phyloP scores from a whole-genome alignment of 2,797 vertebrate genomes.

The Cyclopterus lumpus region DNA sequence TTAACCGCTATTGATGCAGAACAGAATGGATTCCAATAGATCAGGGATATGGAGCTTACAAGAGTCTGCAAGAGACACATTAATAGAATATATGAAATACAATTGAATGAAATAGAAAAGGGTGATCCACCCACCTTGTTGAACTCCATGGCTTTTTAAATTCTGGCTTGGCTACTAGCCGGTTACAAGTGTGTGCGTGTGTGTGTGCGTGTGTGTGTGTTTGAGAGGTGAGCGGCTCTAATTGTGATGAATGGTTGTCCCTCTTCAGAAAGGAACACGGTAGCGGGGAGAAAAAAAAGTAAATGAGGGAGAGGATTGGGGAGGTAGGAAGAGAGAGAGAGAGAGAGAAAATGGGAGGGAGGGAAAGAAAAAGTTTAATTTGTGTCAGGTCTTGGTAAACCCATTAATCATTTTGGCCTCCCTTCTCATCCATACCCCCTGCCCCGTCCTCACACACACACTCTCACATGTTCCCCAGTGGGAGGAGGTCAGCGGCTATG shows the following conservation, averaged over 20 bases:
- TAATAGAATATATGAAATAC: conserved; percentile 2
- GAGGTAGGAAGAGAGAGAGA: conserved; percentile 16
- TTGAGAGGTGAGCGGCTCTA: conserved; percentile 65
- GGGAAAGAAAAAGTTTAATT: conserved; percentile 71
- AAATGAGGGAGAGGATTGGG: conserved; percentile 24
- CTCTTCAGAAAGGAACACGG: conserved; percentile 59
- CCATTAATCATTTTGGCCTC: conserved; percentile 71
- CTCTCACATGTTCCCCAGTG: conserved; percentile 81
- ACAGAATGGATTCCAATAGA: conserved; percentile 52
- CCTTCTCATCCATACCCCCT: conserved; percentile 23
- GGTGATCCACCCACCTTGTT: conserved; percentile 10
- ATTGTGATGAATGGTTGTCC: conserved; percentile 77
- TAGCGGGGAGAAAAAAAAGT: conserved; percentile 36
- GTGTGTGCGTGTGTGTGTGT: not conserved
- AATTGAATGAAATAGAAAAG: not conserved
- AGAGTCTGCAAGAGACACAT: not conserved
- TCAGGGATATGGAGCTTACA: conserved; percentile 12
- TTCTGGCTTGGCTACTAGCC: conserved; percentile 22
- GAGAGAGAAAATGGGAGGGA: conserved; percentile 49
- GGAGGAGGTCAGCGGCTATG: conserved; percentile 99
- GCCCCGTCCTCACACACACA: conserved; percentile 5
- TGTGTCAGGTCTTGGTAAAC: conserved; percentile 73
- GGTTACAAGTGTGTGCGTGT: conserved; percentile 22
- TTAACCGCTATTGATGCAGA: conserved; percentile 66
- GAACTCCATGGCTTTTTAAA: conserved; percentile 14